These are phyloP conservation scores for Catharus ustulatus DNA, from an alignment of 2,797 vertebrate genomes.

Conservation along the genomic window DNA sequence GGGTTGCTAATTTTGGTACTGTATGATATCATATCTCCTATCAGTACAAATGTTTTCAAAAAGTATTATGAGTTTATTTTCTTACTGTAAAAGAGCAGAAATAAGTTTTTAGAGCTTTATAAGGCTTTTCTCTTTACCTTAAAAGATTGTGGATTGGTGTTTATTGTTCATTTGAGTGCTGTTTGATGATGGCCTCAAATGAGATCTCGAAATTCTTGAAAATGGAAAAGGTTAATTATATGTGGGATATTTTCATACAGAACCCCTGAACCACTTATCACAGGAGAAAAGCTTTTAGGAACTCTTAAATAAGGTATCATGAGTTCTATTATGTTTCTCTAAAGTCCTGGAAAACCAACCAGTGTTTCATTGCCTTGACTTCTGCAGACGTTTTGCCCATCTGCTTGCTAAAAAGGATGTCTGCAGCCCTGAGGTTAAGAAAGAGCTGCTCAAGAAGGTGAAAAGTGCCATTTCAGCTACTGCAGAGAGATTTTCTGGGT, in stretches of 20 bases:
- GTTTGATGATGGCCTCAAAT: background rate
- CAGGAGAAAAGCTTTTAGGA: conserved; percentile 7
- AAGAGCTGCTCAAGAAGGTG: conserved; percentile 94
- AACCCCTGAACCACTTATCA: background rate
- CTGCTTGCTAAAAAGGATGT: conserved; percentile 95
- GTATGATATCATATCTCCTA: background rate
- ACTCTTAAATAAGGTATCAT: background rate
- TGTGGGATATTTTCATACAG: background rate
- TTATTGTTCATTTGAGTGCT: background rate
- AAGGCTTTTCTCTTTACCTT: background rate
- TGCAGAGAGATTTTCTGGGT: conserved; percentile 97
- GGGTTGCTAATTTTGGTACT: background rate
- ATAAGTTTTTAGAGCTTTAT: background rate
- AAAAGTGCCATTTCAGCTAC: conserved; percentile 98
- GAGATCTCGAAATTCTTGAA: background rate
- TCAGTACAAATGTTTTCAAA: background rate
- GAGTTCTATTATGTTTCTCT: background rate
- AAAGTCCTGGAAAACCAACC: conserved; percentile 22
- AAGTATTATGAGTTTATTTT: background rate
- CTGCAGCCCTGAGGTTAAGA: conserved; percentile 93
- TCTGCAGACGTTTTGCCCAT: conserved; percentile 91
- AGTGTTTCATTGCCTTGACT: conserved; percentile 37
- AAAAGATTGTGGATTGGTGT: background rate
- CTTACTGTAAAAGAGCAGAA: background rate
- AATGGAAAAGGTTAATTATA: background rate